Percentiles rank a stretch among this genome's conserved stretches.
Evolutionary conservation across 2,113 vertebrate genomes (phyloP).

Genomic region (Anthoscopus minutus): DNA sequence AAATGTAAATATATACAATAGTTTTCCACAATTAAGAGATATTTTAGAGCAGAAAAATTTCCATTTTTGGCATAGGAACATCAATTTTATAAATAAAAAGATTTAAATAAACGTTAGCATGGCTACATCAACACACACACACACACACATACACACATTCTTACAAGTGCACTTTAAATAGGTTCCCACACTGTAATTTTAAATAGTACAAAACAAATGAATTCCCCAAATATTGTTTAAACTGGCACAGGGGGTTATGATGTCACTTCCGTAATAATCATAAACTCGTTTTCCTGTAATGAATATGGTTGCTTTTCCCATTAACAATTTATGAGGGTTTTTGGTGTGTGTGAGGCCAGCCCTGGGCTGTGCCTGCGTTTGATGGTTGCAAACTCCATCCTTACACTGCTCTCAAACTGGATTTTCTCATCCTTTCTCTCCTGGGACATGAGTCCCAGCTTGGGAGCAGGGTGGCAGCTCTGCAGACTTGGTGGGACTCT

Average conservation of each 20-base stretch:
- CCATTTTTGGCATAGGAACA: constrained; percentile 56
- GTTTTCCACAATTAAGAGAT: constrained; percentile 1
- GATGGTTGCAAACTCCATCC: constrained; percentile 8
- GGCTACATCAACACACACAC: neutral
- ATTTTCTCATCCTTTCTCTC: neutral
- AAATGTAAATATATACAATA: neutral
- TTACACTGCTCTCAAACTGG: neutral
- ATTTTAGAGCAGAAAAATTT: constrained; percentile 36
- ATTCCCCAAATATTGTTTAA: constrained; percentile 65
- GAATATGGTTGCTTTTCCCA: constrained; percentile 49
- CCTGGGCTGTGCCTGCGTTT: neutral
- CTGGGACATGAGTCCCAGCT: neutral
- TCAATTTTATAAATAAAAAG: constrained; percentile 59
- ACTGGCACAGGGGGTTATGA: constrained; percentile 46
- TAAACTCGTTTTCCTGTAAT: constrained; percentile 58
- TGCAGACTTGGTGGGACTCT: neutral
- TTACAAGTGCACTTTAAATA: constrained; percentile 24
- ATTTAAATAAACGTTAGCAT: constrained; percentile 48
- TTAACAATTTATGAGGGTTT: constrained; percentile 13
- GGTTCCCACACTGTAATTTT: constrained; percentile 58
- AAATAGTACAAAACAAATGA: constrained; percentile 61
- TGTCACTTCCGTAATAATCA: constrained; percentile 54
- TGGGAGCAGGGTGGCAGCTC: neutral
- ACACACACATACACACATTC: neutral
- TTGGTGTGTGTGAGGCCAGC: neutral